Base-by-base conservation (phyloP, 2,113 vertebrate genomes). In the Chiloscyllium plagiosum region DNA sequence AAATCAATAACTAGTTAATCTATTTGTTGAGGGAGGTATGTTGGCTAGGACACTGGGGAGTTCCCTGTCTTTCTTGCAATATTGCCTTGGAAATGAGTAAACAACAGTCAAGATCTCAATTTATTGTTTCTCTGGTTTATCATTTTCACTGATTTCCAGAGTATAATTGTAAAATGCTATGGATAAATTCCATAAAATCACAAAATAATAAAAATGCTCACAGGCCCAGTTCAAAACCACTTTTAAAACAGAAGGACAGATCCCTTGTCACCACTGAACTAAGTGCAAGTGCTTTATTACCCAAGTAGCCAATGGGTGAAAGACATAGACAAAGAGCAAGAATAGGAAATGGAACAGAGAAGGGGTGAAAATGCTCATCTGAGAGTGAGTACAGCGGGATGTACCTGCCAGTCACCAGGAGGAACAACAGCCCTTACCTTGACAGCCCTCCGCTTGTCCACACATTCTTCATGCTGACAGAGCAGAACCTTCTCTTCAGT, bases 391-490 rank as follows among this genome's bases (percentile, higher is more conserved):
- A 8, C 29, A 56, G 37, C 56, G 37, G 33, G 7, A 20, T 92
- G 87, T 56, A 26, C 50, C 12, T 26, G 61, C n/a, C n/a, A 24
- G 89, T 22, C 89, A n/a, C 8, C 96, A 96, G 96, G 96, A 80
- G 95, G 85, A 37, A 78, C 96, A 80, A 95, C 2, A 42, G 20
- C 5, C 78, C 96, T 97, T 98, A 99, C 99, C 98, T 99, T 98
- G 42, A 97, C 96, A 0, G 98, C 98, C 2, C 98, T 97, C 80
- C 98, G 97, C 95, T 97, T 98, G 94, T 98, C 98, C 0, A 97
- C 80, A 96, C 98, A 99, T 97, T 98, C 97, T 0, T 98, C 98
- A 95, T 98, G 98, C 97, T 99, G 98, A 97, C 99, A 99, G 86
- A 90, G 96, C 95, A 98, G 98, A 96, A 96, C 98, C 61, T 98